Conservation (phyloP, 2,888 invertebrate genomes). For the Torymus aiolomorphi region DNA sequence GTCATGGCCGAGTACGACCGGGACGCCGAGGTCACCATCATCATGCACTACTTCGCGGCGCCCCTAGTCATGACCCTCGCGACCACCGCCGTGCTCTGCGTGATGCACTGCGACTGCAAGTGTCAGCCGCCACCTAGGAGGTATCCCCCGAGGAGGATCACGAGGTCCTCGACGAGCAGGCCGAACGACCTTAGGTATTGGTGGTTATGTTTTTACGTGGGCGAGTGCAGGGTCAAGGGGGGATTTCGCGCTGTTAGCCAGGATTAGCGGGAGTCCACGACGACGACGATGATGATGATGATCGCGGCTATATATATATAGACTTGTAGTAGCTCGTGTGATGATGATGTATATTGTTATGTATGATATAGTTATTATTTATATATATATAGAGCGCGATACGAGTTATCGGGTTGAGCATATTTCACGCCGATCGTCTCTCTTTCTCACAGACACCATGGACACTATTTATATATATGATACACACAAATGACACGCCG, state of each 20-base stretch:
- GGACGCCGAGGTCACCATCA: slow-evolving; percentile 88
- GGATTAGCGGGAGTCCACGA: slow-evolving; percentile 12
- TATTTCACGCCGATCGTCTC: no score
- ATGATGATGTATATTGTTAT: no score
- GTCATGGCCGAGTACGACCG: slow-evolving; percentile 90
- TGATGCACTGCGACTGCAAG: slow-evolving; percentile 91
- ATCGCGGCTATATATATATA: no score
- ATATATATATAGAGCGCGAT: no score
- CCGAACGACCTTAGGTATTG: slow-evolving; percentile 79
- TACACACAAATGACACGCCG: no score
- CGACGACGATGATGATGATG: no score
- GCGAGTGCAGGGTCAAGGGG: slow-evolving; percentile 54
- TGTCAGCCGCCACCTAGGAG: slow-evolving; percentile 80
- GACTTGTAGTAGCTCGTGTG: no score
- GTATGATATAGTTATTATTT: no score
- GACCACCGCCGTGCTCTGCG: slow-evolving; percentile 89
- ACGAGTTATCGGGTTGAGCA: no score
- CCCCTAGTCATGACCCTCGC: slow-evolving; percentile 90
- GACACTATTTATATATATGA: no score
- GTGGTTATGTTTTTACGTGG: slow-evolving; percentile 59
- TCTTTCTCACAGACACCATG: no score
- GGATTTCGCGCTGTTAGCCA: slow-evolving; percentile 48
- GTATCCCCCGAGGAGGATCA: slow-evolving; percentile 36
- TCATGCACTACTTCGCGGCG: slow-evolving; percentile 89
- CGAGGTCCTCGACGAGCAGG: slow-evolving; percentile 63